Evolutionary conservation across 2,113 vertebrate species (phyloP).

Genomic region (Procavia capensis): DNA sequence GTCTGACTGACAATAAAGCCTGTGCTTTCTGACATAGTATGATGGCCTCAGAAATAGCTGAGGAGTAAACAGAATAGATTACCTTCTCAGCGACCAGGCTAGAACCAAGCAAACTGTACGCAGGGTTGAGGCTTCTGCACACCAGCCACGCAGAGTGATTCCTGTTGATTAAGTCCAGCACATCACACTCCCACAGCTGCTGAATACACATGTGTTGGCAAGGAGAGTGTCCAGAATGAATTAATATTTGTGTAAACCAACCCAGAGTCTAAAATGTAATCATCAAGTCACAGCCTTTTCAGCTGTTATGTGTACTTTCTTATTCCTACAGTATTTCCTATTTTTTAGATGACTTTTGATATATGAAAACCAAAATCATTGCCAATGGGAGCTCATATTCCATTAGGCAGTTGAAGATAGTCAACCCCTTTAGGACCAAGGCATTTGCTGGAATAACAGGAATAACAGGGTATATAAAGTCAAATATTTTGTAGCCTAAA

Average conservation of each 20-base stretch:
- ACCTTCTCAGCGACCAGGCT: neutral
- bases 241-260: neutral
- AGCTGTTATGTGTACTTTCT: neutral
- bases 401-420: neutral
- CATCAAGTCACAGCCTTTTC: neutral
- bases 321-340: neutral
- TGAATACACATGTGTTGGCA: neutral
- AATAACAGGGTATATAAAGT: neutral
- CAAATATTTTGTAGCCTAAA: neutral
- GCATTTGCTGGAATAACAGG: neutral
- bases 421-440: neutral
- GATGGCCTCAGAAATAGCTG: fast-evolving
- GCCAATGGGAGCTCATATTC: neutral
- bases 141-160: neutral
- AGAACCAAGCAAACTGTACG: neutral
- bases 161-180: neutral
- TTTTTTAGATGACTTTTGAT: neutral
- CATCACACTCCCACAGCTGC: neutral
- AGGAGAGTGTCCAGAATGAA: neutral
- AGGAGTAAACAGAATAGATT: neutral
- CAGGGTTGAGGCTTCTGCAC: neutral
- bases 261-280: neutral
- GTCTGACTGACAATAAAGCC: neutral
- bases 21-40: neutral
- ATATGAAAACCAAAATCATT: neutral